Conservation (phyloP, 2,797 vertebrate species). For the Neostethus bicornis region DNA sequence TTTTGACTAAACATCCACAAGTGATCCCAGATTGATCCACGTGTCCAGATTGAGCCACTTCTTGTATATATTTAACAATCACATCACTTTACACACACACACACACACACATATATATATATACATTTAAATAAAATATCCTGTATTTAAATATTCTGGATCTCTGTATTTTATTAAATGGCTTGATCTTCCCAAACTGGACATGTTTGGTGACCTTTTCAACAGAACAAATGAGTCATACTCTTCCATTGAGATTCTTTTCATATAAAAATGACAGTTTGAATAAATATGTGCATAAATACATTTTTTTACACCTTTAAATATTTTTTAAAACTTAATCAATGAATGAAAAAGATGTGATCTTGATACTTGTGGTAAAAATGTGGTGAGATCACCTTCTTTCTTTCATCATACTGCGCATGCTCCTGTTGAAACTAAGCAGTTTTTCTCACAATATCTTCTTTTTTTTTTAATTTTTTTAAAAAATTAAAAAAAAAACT, state of each 20-base stretch:
- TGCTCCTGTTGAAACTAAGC: slow-evolving; percentile 9
- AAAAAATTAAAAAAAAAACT: no score
- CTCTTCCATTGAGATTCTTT: not conserved
- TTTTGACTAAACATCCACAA: no score
- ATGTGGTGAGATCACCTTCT: slow-evolving; percentile 22
- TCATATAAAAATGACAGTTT: not conserved
- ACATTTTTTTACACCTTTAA: not conserved
- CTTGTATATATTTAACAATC: no score
- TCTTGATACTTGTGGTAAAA: not conserved
- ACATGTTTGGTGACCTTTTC: slow-evolving; percentile 15
- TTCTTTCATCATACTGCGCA: slow-evolving; percentile 16
- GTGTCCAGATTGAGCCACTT: no score
- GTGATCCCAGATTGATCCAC: slow-evolving; percentile 1
- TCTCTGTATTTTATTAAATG: no score
- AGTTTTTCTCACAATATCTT: not conserved
- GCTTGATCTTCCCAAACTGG: not conserved
- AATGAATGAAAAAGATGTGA: not conserved
- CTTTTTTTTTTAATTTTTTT: no score
- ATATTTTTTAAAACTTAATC: not conserved
- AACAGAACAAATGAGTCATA: not conserved
- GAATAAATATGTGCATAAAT: not conserved
- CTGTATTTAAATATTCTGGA: no score
- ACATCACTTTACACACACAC: no score
- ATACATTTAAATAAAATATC: no score
- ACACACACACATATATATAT: no score